Evolutionary conservation across 1,140 invertebrate genomes (phyloP).

Genomic region (Heliconius nattereri): DNA sequence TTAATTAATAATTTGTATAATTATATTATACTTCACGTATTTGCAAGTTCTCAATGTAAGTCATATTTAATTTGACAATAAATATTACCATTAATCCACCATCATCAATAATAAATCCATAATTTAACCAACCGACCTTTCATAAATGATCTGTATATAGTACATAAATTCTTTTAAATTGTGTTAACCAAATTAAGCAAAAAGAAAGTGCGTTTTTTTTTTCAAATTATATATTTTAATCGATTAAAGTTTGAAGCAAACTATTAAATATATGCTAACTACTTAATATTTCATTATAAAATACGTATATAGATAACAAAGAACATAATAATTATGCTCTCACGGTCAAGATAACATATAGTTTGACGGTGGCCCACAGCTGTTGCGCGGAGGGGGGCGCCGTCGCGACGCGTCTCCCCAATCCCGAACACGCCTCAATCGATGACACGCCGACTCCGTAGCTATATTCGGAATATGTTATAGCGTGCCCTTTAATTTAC

Average conservation of each 20-base stretch:
- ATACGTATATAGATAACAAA: conserved; percentile 34
- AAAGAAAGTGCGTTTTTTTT: background rate
- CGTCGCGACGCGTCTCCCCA: conserved; percentile 51
- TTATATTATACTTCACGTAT: too few relatives aligned
- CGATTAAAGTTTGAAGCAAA: background rate
- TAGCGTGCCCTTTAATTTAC: conserved; percentile 31
- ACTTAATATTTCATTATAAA: conserved; percentile 14
- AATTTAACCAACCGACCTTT: too few relatives aligned
- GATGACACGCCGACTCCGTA: conserved; percentile 50
- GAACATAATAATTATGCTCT: conserved; percentile 60
- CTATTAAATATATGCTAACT: background rate
- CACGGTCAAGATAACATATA: conserved; percentile 75
- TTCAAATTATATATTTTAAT: background rate
- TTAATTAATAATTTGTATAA: too few relatives aligned
- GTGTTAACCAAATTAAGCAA: background rate
- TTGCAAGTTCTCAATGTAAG: background rate
- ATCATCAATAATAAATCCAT: too few relatives aligned
- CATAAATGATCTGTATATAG: background rate
- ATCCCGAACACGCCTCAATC: conserved; percentile 64
- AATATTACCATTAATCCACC: too few relatives aligned
- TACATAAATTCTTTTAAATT: background rate
- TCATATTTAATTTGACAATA: background rate
- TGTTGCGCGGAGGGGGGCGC: conserved; percentile 58
- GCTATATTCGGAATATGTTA: conserved; percentile 48
- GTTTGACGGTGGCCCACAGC: conserved; percentile 57